These are phyloP conservation scores for Bactericera cockerelli DNA, from an alignment of 1,140 invertebrate species.

Conservation along the genomic window DNA sequence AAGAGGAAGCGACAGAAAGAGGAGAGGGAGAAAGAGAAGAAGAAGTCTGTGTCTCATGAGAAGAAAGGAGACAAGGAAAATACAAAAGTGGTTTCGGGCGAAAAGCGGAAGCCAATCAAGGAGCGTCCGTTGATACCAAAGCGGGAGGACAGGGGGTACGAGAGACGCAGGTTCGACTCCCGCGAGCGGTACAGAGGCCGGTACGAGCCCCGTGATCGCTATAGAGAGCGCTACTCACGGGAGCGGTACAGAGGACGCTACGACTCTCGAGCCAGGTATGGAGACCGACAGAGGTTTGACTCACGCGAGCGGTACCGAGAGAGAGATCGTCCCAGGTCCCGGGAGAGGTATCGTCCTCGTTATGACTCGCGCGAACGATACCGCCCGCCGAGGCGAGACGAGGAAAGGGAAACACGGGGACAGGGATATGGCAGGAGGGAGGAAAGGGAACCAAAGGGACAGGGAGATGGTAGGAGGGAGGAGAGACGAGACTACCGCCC, in stretches of 20 bases:
- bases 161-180: neutral
- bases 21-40: neutral
- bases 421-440: neutral
- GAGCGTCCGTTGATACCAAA: neutral
- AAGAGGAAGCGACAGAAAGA: neutral
- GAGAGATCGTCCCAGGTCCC: neutral
- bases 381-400: neutral
- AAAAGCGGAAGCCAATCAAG: too few relatives aligned
- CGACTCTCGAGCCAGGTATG: neutral
- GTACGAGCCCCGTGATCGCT: neutral
- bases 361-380: neutral
- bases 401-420: neutral
- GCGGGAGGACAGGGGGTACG: too few relatives aligned
- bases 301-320: neutral
- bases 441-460: neutral
- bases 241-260: neutral
- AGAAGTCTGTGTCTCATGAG: too few relatives aligned
- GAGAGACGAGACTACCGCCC: neutral
- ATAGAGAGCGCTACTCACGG: neutral
- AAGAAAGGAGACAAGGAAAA: too few relatives aligned
- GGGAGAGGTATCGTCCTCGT: neutral
- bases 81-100: too few relatives aligned
- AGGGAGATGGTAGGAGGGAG: neutral
- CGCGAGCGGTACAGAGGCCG: neutral
- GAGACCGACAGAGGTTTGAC: neutral